Conservation (phyloP, 2,888 invertebrate species). For the Acronicta leporina region DNA sequence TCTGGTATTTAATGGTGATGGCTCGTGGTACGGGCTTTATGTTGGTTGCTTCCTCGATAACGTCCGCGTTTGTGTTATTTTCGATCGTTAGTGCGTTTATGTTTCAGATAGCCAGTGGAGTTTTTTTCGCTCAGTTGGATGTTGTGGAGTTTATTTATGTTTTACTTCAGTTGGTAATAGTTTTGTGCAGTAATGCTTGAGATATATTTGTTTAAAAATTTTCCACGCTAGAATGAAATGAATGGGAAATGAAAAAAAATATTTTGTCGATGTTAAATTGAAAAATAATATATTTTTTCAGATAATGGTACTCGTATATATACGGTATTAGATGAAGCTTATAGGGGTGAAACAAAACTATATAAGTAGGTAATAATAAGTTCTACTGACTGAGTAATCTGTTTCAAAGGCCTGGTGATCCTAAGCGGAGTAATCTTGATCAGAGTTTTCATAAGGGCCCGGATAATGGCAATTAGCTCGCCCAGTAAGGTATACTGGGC, state of each 20-base stretch:
- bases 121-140: conserved; percentile 5
- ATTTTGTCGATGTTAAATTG: neutral
- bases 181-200: neutral
- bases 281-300: neutral
- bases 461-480: too few relatives aligned
- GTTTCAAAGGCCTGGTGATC: too few relatives aligned
- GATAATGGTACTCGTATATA: too few relatives aligned
- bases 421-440: too few relatives aligned
- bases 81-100: conserved; percentile 34
- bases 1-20: conserved; percentile 65
- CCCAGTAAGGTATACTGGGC: too few relatives aligned
- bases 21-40: conserved; percentile 25
- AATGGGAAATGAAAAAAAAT: neutral
- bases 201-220: neutral
- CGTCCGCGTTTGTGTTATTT: conserved; percentile 20
- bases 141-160: conserved; percentile 7
- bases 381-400: too few relatives aligned
- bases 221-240: neutral
- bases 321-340: too few relatives aligned
- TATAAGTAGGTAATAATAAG: too few relatives aligned
- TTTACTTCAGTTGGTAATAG: neutral
- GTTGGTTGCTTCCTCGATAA: conserved; percentile 36
- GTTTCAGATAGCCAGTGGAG: conserved; percentile 7
- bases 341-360: too few relatives aligned
- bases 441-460: too few relatives aligned